Percentiles rank a stretch among this genome's conserved stretches.
Evolutionary conservation across 2,113 vertebrate species (phyloP).

Genomic region (Poeciliopsis turrubarensis): DNA sequence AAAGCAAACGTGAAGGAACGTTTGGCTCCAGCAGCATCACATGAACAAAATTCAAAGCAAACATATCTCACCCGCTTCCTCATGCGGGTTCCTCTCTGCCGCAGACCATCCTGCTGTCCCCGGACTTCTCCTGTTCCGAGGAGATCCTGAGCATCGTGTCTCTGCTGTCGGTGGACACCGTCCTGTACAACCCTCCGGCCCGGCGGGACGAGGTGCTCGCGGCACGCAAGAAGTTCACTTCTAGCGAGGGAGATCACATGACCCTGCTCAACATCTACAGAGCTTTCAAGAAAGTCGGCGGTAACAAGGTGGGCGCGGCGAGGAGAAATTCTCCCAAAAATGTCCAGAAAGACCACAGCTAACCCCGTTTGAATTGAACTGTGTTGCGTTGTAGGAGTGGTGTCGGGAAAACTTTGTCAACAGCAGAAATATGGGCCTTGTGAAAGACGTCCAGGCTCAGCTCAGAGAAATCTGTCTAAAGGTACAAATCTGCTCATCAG

Average conservation of each 20-base stretch:
- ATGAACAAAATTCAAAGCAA: neutral
- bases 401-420: conserved; percentile 97
- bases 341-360: accelerated
- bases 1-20: too few relatives aligned
- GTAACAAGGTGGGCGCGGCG: conserved; percentile 83
- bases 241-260: conserved; percentile 93
- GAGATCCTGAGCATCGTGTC: conserved; percentile 93
- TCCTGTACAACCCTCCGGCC: conserved; percentile 88
- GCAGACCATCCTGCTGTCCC: conserved; percentile 92
- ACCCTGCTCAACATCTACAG: conserved; percentile 92
- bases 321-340: accelerated
- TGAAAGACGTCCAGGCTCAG: conserved; percentile 89
- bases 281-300: conserved; percentile 86
- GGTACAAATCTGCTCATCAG: conserved; percentile 76
- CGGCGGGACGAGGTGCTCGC: conserved; percentile 88
- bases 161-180: conserved; percentile 91
- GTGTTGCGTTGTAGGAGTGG: conserved; percentile 85
- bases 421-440: conserved; percentile 91
- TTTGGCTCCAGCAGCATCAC: neutral
- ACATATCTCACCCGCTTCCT: neutral
- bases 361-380: neutral
- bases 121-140: conserved; percentile 90
- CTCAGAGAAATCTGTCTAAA: conserved; percentile 93
- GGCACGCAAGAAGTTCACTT: conserved; percentile 88
- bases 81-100: conserved; percentile 4